Evolutionary conservation across 2,888 invertebrate species (phyloP), one percentile per base, ranked within the genome.

Genomic region (Plagodis dolabraria): DNA sequence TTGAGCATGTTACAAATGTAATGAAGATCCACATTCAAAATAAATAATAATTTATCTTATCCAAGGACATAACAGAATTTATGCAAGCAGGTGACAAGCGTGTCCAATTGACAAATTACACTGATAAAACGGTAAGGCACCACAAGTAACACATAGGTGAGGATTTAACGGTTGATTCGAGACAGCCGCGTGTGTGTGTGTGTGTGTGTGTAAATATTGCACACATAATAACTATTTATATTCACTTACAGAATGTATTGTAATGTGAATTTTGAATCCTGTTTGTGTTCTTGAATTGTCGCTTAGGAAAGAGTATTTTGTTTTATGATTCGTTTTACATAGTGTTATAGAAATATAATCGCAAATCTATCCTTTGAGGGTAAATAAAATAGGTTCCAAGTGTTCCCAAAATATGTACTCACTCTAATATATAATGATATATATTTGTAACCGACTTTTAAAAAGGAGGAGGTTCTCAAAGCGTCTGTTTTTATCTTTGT

Each of bases 91-190:
- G 45, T 36, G 52, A 52, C 52, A 52, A 36, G 45, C 52, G 45
- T 52, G 5, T 6, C 35, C 5, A 52, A 52, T 45, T 45, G 43
- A 35, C 36, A 44, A 22, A 52, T 36, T 44, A 44, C 36, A 45
- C 45, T 45, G 45, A 52, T 52, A 45, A 40, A 34, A 45, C 36
- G 52, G 1, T 22, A 45, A 52, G 45, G 22, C 40, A 35, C 44
- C 36, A 45, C 9, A 45, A 45, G 36, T 52, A 52, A 52, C 52
- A 52, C 52, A 10, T 52, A 43, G 52, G 52, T 52, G 52, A 45
- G 52, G 36, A 52, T 52, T 44, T 45, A 52, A 52, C 45, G 52
- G 45, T 52, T 22, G 52, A 52, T 52, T 52, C 7, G 52, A 45
- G 52, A 52, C 52, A 51, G 34, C 12, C 35, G 43, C 34, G 10